phyloP scores from a whole-genome alignment of 2,797 vertebrate species.

The Enteromius unitaeniatus region DNA sequence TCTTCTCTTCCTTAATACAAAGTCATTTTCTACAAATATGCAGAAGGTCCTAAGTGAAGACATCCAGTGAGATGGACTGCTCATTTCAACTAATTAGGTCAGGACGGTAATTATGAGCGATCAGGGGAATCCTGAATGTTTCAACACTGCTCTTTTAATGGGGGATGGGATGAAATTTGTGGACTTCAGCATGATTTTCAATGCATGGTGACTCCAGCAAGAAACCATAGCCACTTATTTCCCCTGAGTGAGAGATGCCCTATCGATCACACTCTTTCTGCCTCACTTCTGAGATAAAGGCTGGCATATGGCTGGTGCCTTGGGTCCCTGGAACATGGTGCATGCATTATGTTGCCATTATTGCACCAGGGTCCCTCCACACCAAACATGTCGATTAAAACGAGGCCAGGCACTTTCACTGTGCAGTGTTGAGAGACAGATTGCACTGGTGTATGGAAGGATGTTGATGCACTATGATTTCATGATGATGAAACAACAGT shows the following conservation, averaged over 20 bases:
- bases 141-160: constrained; percentile 25
- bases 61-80: constrained; percentile 25
- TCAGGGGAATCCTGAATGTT: constrained; percentile 47
- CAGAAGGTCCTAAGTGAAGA: constrained; percentile 31
- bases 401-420: neutral
- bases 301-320: constrained; percentile 23
- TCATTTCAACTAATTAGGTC: constrained; percentile 55
- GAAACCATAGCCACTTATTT: constrained; percentile 54
- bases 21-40: neutral
- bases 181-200: constrained; percentile 43
- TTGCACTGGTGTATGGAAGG: neutral
- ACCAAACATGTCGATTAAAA: constrained; percentile 32
- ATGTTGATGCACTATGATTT: neutral
- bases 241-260: constrained; percentile 50
- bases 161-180: neutral
- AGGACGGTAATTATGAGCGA: constrained; percentile 55
- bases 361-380: constrained; percentile 29
- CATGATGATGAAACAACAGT: neutral
- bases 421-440: constrained; percentile 21
- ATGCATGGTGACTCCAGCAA: constrained; percentile 24
- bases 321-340: constrained; percentile 23
- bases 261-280: constrained; percentile 37
- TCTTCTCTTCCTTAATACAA: neutral
- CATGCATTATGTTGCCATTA: constrained; percentile 47
- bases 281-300: constrained; percentile 27